Evolutionary conservation across 2,113 vertebrate species (phyloP).

Genomic region (Microcebus tavaratra): DNA sequence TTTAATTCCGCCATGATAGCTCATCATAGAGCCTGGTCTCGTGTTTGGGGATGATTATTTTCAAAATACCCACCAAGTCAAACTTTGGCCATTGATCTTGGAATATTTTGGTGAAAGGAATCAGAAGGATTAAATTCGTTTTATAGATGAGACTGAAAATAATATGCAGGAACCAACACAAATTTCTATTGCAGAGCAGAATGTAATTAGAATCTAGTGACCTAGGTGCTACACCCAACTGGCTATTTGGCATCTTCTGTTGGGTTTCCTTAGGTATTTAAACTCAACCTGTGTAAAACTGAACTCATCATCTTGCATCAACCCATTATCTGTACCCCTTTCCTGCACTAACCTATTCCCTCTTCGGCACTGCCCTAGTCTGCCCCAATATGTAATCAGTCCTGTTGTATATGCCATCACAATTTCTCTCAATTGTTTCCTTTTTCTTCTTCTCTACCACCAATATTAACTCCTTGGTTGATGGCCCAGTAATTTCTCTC

Average conservation of each 20-base stretch:
- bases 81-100: slow-evolving; percentile 1
- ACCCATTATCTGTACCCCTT: neutral
- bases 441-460: neutral
- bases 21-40: neutral
- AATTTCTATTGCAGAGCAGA: neutral
- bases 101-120: neutral
- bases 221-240: neutral
- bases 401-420: neutral
- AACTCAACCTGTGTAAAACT: neutral
- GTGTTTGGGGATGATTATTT: neutral
- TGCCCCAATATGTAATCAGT: neutral
- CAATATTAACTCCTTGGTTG: neutral
- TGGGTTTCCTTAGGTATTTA: neutral
- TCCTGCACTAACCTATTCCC: neutral
- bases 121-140: slow-evolving; percentile 4
- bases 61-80: slow-evolving; percentile 19
- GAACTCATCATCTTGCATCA: neutral
- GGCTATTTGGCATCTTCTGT: neutral
- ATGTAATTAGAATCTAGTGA: neutral
- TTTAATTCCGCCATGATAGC: neutral
- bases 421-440: neutral
- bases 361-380: neutral
- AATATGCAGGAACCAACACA: neutral
- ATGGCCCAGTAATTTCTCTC: neutral
- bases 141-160: neutral